Base-by-base conservation (phyloP, 2,113 vertebrate species). In the Bungarus multicinctus region DNA sequence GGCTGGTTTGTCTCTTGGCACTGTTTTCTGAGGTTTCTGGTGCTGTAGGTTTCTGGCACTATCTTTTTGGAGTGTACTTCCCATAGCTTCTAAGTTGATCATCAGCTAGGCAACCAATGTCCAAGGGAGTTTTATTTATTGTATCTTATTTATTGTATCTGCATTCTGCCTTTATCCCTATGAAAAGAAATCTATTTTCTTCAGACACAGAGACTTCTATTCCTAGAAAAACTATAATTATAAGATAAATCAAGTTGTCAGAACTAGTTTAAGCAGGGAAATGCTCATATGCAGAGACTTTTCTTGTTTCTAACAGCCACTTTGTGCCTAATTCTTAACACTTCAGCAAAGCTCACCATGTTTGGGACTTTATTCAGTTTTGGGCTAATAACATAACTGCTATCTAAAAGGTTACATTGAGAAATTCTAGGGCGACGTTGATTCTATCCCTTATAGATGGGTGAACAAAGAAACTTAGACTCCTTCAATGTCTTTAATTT, bases 401-500 rank as follows among this genome's bases (percentile, higher is more conserved):
- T 60, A 12, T 87, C 47, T 45, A 90, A 87, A 93, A 90, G n/a
- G 81, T 64, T 93, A 39, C 23, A 18, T 52, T 90, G 54, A 60
- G n/a, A 90, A 93, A 60, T 18, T 64, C 55, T 64, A 30, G 23
- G 5, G 45, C n/a, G 25, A 90, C 52, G n/a, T 90, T 89, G 74
- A 93, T 93, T 90, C 89, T 53, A 60, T 87, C 52, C 30, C 85
- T 53, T 55, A 81, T 39, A 93, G 47, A 89, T 91, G 60, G 93
- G 85, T 92, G 81, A 94, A 89, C 39, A 94, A 92, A 91, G 0
- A 0, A 34, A 55, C 85, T 53, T 30, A n/a, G 18, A 64, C 25
- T 86, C 85, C 57, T 94, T 94, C 22, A 39, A 60, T 30, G 23
- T 89, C 87, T 64, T 92, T 91, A 86, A 85, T 85, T 89, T 92